Evolutionary conservation across 2,797 vertebrate species (phyloP).

Genomic region (Crenuchus spilurus): DNA sequence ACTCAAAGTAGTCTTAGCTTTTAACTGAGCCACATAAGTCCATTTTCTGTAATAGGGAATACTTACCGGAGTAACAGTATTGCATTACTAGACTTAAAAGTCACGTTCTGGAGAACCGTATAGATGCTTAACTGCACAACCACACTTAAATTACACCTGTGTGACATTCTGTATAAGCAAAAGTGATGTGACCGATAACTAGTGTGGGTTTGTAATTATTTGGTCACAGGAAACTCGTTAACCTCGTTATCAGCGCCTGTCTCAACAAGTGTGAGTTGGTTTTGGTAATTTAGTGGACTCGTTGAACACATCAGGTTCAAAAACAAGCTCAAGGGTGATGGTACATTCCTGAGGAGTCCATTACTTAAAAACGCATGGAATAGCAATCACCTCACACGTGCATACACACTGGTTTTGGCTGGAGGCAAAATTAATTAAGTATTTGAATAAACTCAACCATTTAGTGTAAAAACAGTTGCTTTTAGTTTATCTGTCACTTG

Average conservation of each 20-base stretch:
- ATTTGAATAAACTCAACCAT: background rate
- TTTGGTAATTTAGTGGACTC: background rate
- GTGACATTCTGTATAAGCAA: background rate
- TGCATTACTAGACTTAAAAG: background rate
- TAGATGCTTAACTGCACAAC: background rate
- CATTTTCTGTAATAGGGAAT: background rate
- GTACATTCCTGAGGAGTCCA: background rate
- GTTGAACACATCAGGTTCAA: background rate
- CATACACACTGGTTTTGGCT: background rate
- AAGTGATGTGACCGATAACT: background rate
- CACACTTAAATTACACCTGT: background rate
- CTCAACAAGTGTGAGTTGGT: background rate
- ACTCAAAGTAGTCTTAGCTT: slow-evolving; percentile 8
- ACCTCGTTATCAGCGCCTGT: background rate
- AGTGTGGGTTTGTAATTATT: background rate
- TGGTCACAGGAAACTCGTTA: background rate
- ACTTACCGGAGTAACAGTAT: background rate
- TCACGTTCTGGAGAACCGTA: background rate
- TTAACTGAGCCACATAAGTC: background rate
- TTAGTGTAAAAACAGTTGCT: background rate
- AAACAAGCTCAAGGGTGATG: background rate
- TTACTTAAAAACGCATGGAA: too few species aligned
- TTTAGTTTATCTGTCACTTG: too few species aligned
- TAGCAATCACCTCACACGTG: background rate
- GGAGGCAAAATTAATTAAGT: background rate